Percentiles rank a stretch among this genome's conserved stretches.
phyloP scores from a whole-genome alignment of 2,797 vertebrate species.

The Macropodus opercularis region DNA sequence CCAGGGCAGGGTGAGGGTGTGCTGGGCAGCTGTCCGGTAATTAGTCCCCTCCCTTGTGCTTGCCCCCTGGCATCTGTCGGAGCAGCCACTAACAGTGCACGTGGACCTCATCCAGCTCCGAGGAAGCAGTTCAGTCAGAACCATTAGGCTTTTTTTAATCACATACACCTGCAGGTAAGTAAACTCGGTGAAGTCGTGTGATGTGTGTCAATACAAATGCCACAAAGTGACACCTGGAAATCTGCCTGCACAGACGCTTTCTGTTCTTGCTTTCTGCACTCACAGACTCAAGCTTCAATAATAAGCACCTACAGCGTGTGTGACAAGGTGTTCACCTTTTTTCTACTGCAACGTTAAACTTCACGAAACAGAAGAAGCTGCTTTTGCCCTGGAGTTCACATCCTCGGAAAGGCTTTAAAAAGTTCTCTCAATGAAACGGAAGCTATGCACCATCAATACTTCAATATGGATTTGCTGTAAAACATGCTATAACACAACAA shows the following conservation, averaged over 20 bases:
- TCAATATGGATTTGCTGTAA: slow-evolving; percentile 67
- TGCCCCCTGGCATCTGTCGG: slow-evolving; percentile 81
- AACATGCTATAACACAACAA: slow-evolving; percentile 67
- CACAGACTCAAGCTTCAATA: too few species aligned
- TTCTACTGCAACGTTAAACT: slow-evolving; percentile 49
- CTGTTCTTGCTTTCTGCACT: too few species aligned
- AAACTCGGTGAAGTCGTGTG: slow-evolving; percentile 55
- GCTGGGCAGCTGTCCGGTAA: slow-evolving; percentile 86
- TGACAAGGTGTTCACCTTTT: not conserved
- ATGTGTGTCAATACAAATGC: slow-evolving; percentile 4
- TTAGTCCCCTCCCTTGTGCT: slow-evolving; percentile 81
- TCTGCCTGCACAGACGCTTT: too few species aligned
- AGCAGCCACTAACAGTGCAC: slow-evolving; percentile 68
- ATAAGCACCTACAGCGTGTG: too few species aligned
- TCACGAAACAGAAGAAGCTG: slow-evolving; percentile 33
- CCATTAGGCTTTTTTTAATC: slow-evolving; percentile 81
- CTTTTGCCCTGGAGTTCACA: slow-evolving; percentile 49
- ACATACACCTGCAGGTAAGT: slow-evolving; percentile 67
- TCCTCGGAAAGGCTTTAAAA: slow-evolving; percentile 52
- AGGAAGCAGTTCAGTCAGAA: slow-evolving; percentile 77
- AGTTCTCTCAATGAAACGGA: slow-evolving; percentile 49
- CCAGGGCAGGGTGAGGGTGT: slow-evolving; percentile 78
- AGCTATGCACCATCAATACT: slow-evolving; percentile 62
- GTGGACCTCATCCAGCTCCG: slow-evolving; percentile 76
- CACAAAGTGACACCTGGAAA: not conserved